Conservation (phyloP, 2,888 invertebrate species). For the Parasteatoda lunata region DNA sequence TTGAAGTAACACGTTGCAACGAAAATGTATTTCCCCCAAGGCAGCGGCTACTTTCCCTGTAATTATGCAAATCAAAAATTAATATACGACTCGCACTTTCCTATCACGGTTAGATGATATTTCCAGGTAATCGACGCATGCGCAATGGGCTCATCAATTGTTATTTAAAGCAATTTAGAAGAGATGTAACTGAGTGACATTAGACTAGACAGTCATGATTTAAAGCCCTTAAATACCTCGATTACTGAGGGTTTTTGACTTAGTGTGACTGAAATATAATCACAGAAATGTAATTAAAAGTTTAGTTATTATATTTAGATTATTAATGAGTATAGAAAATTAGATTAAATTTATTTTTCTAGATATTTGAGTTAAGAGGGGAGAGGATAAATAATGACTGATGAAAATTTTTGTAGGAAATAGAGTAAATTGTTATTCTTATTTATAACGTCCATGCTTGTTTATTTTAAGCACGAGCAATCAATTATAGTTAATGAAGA, state of each 20-base stretch:
- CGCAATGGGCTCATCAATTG: conserved; percentile 14
- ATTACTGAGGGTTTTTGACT: neutral
- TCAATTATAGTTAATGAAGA: too few relatives aligned
- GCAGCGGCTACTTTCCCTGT: conserved; percentile 29
- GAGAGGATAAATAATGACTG: too few relatives aligned
- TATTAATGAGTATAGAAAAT: too few relatives aligned
- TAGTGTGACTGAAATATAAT: too few relatives aligned
- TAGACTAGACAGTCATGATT: neutral
- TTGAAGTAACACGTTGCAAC: conserved; percentile 1
- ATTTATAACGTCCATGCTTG: too few relatives aligned
- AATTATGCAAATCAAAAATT: conserved; percentile 67
- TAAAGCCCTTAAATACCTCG: neutral
- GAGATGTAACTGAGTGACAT: conserved; percentile 3
- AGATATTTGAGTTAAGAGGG: too few relatives aligned
- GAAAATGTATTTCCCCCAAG: conserved; percentile 2
- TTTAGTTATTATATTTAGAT: too few relatives aligned
- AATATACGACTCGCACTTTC: conserved; percentile 49
- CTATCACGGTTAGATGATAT: conserved; percentile 7
- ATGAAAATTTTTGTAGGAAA: too few relatives aligned
- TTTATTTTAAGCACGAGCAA: too few relatives aligned
- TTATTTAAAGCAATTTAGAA: conserved; percentile 9
- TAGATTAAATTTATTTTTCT: too few relatives aligned
- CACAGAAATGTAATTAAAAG: too few relatives aligned
- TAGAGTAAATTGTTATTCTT: too few relatives aligned
- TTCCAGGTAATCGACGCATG: conserved; percentile 30